Evolutionary conservation across 2,888 invertebrate species (phyloP).

Genomic region (Lepidocyrtinus sp.): DNA sequence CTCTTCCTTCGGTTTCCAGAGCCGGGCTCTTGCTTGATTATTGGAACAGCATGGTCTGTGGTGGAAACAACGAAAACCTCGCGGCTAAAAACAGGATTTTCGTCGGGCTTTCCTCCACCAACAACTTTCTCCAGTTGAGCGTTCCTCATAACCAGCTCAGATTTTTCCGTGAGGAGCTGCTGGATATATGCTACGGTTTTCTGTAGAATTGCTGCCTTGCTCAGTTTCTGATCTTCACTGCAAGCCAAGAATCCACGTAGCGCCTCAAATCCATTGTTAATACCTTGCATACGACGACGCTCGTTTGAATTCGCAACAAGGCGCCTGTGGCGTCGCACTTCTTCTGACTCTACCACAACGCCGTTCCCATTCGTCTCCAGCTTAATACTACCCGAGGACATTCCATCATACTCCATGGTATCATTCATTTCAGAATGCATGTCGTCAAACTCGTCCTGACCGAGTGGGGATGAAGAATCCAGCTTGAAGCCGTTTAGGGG

Average conservation of each 20-base stretch:
- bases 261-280: conserved; percentile 44
- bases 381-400: background rate
- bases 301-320: conserved; percentile 45
- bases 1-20: conserved; percentile 28
- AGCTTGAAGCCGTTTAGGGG: background rate
- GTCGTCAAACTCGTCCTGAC: background rate
- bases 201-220: conserved; percentile 42
- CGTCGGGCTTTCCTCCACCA: conserved; percentile 29
- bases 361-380: background rate
- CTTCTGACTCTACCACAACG: conserved; percentile 26
- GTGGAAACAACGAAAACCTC: conserved; percentile 41
- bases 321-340: conserved; percentile 27
- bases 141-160: conserved; percentile 34
- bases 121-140: conserved; percentile 41
- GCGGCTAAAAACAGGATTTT: conserved; percentile 23
- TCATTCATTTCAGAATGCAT: background rate
- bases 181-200: conserved; percentile 41
- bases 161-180: conserved; percentile 37
- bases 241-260: conserved; percentile 37
- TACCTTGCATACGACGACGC: conserved; percentile 47
- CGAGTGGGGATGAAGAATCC: background rate
- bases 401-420: background rate
- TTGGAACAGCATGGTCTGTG: conserved; percentile 41
- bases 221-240: conserved; percentile 35
- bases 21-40: conserved; percentile 33